Evolutionary conservation across 2,113 vertebrate species (phyloP).

Genomic region (Synodontis membranacea): DNA sequence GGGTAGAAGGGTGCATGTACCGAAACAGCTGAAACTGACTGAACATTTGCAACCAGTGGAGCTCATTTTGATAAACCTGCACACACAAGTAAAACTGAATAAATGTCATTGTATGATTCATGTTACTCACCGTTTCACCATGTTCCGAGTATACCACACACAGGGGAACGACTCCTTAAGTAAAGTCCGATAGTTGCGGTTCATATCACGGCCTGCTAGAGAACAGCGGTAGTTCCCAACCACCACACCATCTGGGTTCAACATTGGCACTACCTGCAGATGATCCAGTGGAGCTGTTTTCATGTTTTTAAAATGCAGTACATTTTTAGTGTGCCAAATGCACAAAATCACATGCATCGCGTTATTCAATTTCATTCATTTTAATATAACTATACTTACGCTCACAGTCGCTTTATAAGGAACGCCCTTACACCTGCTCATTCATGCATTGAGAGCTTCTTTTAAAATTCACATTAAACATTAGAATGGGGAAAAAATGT

Average conservation of each 20-base stretch:
- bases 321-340: neutral
- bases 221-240: conserved; percentile 94
- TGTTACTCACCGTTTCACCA: conserved; percentile 84
- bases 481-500: no score
- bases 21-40: neutral
- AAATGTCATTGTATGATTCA: neutral
- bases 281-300: neutral
- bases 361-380: neutral
- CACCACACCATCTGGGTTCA: conserved; percentile 92
- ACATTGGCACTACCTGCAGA: conserved; percentile 85
- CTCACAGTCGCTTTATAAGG: no score
- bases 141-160: conserved; percentile 83
- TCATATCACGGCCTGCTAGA: conserved; percentile 83
- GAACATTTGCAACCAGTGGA: neutral
- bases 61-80: neutral
- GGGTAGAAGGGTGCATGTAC: no score
- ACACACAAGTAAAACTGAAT: neutral
- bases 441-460: no score
- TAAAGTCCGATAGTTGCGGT: conserved; percentile 80
- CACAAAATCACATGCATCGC: neutral
- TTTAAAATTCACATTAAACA: no score
- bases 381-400: no score
- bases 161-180: conserved; percentile 79
- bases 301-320: neutral
- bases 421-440: no score